Conservation (phyloP, 2,797 vertebrate genomes). For the Takifugu rubripes region DNA sequence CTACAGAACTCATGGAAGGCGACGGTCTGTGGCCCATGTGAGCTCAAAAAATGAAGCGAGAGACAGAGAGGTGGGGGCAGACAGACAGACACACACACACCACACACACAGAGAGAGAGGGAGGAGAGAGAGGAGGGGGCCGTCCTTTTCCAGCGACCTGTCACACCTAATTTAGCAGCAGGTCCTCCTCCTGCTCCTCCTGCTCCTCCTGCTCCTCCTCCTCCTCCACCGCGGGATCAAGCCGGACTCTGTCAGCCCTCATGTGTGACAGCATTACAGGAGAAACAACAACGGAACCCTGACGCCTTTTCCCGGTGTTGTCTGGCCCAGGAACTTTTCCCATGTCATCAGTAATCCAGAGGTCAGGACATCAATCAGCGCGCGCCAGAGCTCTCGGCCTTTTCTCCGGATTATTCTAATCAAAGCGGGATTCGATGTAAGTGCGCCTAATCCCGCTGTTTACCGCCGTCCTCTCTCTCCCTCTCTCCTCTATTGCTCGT, state of each 20-base stretch:
- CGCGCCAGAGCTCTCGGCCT: constrained; percentile 44
- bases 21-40: too few relatives aligned
- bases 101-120: constrained; percentile 6
- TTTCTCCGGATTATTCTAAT: constrained; percentile 78
- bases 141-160: constrained; percentile 69
- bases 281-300: constrained; percentile 42
- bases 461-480: background rate
- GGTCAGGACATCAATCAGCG: constrained; percentile 64
- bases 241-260: constrained; percentile 70
- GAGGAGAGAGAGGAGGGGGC: constrained; percentile 41
- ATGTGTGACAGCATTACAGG: constrained; percentile 69
- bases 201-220: constrained; percentile 20
- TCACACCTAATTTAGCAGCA: constrained; percentile 85
- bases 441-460: constrained; percentile 49
- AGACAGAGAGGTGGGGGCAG: background rate
- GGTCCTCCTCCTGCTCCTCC: constrained; percentile 61
- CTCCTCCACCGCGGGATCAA: constrained; percentile 52
- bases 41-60: background rate
- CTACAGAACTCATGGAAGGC: too few relatives aligned
- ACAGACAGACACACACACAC: too few relatives aligned
- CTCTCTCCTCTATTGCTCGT: background rate
- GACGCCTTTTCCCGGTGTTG: constrained; percentile 37
- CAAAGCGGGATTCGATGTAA: constrained; percentile 76
- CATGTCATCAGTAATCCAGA: constrained; percentile 66
- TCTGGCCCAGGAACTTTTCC: constrained; percentile 68